Base-by-base conservation (phyloP, 1,140 invertebrate species). In the Stegodyphus mimosarum region DNA sequence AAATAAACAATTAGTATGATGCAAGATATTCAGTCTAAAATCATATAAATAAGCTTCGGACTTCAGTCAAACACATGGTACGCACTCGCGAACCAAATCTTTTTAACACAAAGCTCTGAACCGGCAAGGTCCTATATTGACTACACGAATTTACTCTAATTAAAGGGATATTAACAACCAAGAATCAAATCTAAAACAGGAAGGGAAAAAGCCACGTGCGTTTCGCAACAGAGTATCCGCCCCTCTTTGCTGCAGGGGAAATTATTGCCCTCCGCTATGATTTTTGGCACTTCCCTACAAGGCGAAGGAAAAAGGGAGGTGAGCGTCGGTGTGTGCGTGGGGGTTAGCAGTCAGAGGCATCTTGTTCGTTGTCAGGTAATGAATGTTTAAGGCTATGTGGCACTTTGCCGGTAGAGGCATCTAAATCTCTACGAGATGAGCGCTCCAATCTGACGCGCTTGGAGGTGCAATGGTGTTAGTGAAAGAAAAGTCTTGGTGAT, bases 331-430 rank as follows among this genome's bases (percentile, higher is more conserved):
- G 33, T 33, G 33, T 33, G 33, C 50, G 69, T 18, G 18, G 15
- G 69, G 33, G 33, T 33, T 33, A 33, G 33, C n/a, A 18, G 72
- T 80, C 60, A 81, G 63, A 81, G 78, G 78, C 78, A 53, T 72
- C 69, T 53, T 72, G 66, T 55, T 81, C 78, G 78, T 81, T 69
- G 78, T 60, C 78, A 81, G 78, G 78, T 81, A 81, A 81, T 81
- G 78, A 81, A 72, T 81, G 69, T 81, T 81, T 81, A 81, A 81
- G 53, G 55, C 78, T 49, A 71, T 72, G 69, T 81, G 78, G 50
- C 78, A 81, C 67, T 81, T 72, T 33, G 49, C 17, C 51, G 78
- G 17, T 53, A 15, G 52, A 63, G 63, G 55, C 69, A 64, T 50
- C 78, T 81, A 81, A 81, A 81, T 81, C 78, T 81, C 78, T 81